These are phyloP conservation scores for Daboia siamensis DNA, from an alignment of 2,113 vertebrate genomes.

Conservation along the genomic window DNA sequence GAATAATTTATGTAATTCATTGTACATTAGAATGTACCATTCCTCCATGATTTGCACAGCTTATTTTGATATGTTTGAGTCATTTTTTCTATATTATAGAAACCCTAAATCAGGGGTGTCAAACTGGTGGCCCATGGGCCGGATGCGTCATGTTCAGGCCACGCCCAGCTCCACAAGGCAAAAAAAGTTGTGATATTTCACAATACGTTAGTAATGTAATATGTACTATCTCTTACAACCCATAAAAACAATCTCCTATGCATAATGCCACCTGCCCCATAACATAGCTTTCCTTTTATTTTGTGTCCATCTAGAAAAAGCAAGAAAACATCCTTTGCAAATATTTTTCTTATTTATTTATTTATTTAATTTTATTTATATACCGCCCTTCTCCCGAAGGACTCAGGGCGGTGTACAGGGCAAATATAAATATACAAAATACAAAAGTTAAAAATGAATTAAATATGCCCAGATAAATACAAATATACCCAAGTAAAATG, in stretches of 20 bases:
- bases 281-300: background rate
- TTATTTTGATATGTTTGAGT: background rate
- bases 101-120: background rate
- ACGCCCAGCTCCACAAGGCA: too few species aligned
- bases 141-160: too few species aligned
- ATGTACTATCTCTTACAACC: background rate
- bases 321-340: background rate
- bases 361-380: too few species aligned
- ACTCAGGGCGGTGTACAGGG: too few species aligned
- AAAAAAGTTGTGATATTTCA: too few species aligned
- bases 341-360: constrained; percentile 27
- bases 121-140: too few species aligned
- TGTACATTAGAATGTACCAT: background rate
- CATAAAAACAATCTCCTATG: background rate
- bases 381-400: too few species aligned
- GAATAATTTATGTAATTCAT: background rate
- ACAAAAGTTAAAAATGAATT: too few species aligned
- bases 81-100: background rate
- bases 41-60: background rate
- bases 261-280: background rate
- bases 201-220: background rate
- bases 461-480: too few species aligned
- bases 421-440: too few species aligned
- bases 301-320: background rate
- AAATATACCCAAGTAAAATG: too few species aligned